Base-by-base conservation (phyloP, 2,113 vertebrate species). In the Dasypus novemcinctus region DNA sequence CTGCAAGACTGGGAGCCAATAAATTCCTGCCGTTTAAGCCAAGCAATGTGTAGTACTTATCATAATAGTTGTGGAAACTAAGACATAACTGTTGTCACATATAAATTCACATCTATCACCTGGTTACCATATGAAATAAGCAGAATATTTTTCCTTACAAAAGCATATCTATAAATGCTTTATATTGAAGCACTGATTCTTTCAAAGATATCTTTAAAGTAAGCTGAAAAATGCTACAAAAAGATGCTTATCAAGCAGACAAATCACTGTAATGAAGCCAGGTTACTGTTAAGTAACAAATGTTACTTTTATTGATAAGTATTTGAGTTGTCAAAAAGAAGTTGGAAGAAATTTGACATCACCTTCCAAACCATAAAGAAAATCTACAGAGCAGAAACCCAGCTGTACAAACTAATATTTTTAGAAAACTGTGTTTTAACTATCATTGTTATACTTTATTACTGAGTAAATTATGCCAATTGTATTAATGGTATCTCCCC, bases 331-430 rank as follows among this genome's bases (percentile, higher is more conserved):
- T 69, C 27, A 81, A 61, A 95, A 90, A 74, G 33, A 80, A 43
- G 1, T 76, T 54, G 3, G 25, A 57, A 75, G 29, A 93, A 90
- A 85, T 95, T 95, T 92, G 72, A 18, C 66, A 85, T 76, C 52
- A 43, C 84, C 12, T 52, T 80, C 54, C 46, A 96, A 85, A 94
- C 23, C 36, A 46, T 85, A 75, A 80, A 18, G 7, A 85, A 87
- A 69, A 13, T 3, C 93, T 94, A 27, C 61, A 83, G 74, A 95
- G 75, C 29, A 76, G 38, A 85, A 95, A 10, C 17, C 49, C 43
- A 61, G 25, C n/a, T 92, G 72, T 95, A 41, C 54, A 90, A 94
- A 90, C 10, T 75, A 82, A 68, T 75, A 92, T 69, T 96, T 87
- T 96, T 4, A 61, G 13, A 21, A 90, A 84, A 83, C 7, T 89